These are phyloP conservation scores for Tamandua tetradactyla DNA, from an alignment of 2,797 vertebrate genomes.

Conservation along the genomic window DNA sequence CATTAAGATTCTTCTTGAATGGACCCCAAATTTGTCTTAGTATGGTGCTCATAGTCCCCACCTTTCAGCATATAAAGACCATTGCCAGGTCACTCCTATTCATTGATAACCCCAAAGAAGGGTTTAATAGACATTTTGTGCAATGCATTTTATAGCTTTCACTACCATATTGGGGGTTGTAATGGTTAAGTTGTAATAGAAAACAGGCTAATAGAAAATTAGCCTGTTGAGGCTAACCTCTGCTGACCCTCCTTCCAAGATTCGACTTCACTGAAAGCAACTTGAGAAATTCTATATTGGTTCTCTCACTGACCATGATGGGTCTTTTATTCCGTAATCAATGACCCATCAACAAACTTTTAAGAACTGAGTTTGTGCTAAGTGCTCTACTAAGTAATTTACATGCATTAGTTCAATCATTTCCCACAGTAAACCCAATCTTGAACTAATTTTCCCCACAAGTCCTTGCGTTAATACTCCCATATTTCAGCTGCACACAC, in stretches of 20 bases:
- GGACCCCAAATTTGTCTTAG: neutral
- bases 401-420: neutral
- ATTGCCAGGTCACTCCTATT: neutral
- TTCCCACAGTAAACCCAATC: neutral
- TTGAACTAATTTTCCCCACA: too few species aligned
- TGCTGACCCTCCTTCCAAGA: neutral
- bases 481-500: too few species aligned
- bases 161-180: neutral
- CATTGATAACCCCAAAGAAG: neutral
- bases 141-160: neutral
- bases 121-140: neutral
- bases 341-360: neutral
- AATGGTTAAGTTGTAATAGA: conserved; percentile 32
- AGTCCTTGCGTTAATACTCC: too few species aligned
- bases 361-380: neutral
- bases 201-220: neutral
- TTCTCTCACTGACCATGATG: neutral
- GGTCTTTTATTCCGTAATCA: conserved; percentile 17
- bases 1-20: neutral
- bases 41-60: neutral
- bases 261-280: conserved; percentile 4
- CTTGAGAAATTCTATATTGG: neutral
- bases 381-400: neutral
- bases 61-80: neutral
- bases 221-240: neutral